Evolutionary conservation across 1,140 invertebrate species (phyloP).

Genomic region (Trigoniulus corallinus): DNA sequence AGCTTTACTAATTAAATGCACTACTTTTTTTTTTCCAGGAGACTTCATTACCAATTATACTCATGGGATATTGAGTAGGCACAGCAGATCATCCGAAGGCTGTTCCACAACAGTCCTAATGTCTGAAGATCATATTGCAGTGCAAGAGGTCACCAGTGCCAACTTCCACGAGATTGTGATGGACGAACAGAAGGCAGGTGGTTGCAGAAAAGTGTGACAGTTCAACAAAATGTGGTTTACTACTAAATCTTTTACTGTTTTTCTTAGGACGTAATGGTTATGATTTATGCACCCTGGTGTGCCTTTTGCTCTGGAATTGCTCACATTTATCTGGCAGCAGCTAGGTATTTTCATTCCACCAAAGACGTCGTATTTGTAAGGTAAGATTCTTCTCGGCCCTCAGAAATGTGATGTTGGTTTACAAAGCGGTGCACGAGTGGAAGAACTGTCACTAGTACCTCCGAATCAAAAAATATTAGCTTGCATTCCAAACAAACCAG

Average conservation of each 20-base stretch:
- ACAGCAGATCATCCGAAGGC: not conserved
- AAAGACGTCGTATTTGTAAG: slow-evolving; percentile 40
- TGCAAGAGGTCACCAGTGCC: slow-evolving; percentile 13
- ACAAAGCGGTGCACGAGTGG: too few relatives aligned
- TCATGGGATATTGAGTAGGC: not conserved
- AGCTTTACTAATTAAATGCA: too few relatives aligned
- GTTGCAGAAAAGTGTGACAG: not conserved
- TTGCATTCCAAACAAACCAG: too few relatives aligned
- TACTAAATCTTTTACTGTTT: slow-evolving; percentile 10
- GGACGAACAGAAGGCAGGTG: slow-evolving; percentile 17
- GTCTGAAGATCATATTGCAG: not conserved
- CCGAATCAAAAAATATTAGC: too few relatives aligned
- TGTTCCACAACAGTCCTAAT: not conserved
- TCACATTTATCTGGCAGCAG: slow-evolving; percentile 42
- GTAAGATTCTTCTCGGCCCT: slow-evolving; percentile 15
- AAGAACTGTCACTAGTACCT: too few relatives aligned
- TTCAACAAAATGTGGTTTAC: not conserved
- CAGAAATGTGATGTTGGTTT: not conserved
- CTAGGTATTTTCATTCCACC: slow-evolving; percentile 39
- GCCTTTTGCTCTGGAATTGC: slow-evolving; percentile 49
- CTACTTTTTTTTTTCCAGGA: not conserved
- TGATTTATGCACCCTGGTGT: slow-evolving; percentile 51
- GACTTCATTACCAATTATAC: not conserved
- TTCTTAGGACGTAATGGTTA: slow-evolving; percentile 47
- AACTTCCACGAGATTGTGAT: slow-evolving; percentile 23